Conservation (phyloP, 2,113 vertebrate genomes). For the Ceyx cyanopectus region DNA sequence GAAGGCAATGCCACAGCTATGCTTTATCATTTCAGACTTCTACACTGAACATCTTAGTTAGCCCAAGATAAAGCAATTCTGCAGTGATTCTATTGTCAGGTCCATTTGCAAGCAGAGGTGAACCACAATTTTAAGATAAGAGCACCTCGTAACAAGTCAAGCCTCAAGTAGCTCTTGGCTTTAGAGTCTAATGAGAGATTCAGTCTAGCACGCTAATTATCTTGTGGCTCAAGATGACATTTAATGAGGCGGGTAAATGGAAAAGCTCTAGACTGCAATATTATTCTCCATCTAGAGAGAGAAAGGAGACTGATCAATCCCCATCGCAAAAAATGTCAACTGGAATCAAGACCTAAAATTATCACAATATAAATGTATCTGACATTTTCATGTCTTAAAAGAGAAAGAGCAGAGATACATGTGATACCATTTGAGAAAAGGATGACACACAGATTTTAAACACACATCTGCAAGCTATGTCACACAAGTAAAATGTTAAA, state of each 20-base stretch:
- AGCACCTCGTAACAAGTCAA: conserved; percentile 67
- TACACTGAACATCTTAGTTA: conserved; percentile 24
- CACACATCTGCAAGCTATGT: not conserved
- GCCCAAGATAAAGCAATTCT: conserved; percentile 27
- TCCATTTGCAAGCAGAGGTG: conserved; percentile 54
- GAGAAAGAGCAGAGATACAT: not conserved
- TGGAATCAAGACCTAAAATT: conserved; percentile 1
- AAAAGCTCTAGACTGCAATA: conserved; percentile 23
- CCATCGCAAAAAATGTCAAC: not conserved
- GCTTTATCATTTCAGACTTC: not conserved
- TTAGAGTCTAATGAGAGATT: conserved; percentile 80
- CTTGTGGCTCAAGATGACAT: conserved; percentile 58
- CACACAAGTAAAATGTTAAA: not conserved
- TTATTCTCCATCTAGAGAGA: conserved; percentile 11
- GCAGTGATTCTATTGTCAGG: conserved; percentile 55
- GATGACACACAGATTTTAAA: not conserved
- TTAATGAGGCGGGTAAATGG: conserved; percentile 49
- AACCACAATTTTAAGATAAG: conserved; percentile 50
- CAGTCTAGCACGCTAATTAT: conserved; percentile 82
- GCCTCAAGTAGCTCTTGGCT: conserved; percentile 73
- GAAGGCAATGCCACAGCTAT: not conserved
- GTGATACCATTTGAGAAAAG: not conserved
- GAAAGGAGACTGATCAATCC: conserved; percentile 18
- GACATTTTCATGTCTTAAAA: conserved; percentile 1
- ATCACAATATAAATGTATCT: not conserved